Conservation (phyloP, 2,888 invertebrate genomes). For the Volucella zonaria region DNA sequence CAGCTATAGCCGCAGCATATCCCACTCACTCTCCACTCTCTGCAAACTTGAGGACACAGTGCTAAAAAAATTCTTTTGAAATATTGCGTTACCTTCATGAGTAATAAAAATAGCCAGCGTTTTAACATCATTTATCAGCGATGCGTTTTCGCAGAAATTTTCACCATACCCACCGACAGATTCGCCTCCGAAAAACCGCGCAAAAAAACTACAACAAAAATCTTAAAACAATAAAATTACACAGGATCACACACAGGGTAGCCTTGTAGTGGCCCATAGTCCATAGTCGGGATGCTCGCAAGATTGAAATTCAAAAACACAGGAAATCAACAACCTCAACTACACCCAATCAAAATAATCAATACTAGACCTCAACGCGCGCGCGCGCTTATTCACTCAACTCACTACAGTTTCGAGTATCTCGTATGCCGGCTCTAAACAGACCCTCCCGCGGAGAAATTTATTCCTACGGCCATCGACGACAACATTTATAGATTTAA, state of each 20-base stretch:
- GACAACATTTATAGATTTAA: constrained; percentile 73
- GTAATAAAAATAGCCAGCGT: constrained; percentile 72
- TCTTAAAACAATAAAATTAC: constrained; percentile 52
- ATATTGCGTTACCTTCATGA: constrained; percentile 71
- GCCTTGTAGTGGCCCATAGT: neutral
- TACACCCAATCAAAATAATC: constrained; percentile 71
- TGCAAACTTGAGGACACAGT: constrained; percentile 1
- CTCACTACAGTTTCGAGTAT: neutral
- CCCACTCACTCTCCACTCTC: constrained; percentile 19
- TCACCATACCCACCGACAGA: neutral
- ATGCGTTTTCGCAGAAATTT: constrained; percentile 63
- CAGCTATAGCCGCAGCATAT: neutral
- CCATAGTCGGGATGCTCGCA: neutral
- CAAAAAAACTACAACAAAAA: neutral
- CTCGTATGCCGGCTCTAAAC: neutral
- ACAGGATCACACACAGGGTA: constrained; percentile 51
- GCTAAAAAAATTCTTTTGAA: constrained; percentile 71
- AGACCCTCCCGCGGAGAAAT: constrained; percentile 69
- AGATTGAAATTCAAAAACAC: constrained; percentile 17
- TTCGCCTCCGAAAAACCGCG: neutral
- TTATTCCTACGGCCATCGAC: constrained; percentile 70
- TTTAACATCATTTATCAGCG: constrained; percentile 72
- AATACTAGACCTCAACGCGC: constrained; percentile 56
- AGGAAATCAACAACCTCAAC: constrained; percentile 44
- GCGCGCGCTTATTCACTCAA: no score